Base-by-base conservation (phyloP, 2,888 invertebrate species). In the Frankliniella intonsa region DNA sequence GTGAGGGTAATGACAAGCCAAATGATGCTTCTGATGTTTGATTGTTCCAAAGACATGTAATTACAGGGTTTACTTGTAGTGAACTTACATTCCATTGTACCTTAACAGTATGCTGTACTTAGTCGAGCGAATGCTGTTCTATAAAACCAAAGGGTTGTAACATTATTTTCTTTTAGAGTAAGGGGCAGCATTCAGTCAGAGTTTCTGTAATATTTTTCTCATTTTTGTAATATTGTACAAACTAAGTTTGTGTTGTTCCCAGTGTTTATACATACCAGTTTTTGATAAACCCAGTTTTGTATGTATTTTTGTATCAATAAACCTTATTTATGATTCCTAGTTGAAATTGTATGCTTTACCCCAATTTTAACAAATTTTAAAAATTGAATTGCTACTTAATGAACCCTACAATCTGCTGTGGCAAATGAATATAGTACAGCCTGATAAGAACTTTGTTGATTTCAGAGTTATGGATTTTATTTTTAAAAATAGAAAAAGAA, bases 291-390 rank as follows among this genome's bases (percentile, higher is more conserved):
- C 69, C 12, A 22, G 69, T 76, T 76, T 76, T 76, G 69, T 25
- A 76, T 76, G 69, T 76, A 25, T 76, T 76, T 76, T 76, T 76
- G 69, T 76, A 76, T 8, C 25, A 76, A 76, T 76, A 76, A 76
- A 76, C 69, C 22, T 76, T 22, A 76, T 76, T 76, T 76, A 76
- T 76, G 25, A 76, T 12, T 76, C 17, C 12, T 17, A 62, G 17
- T n/a, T 62, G 38, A 38, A 38, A 38, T 3, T 38, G 38, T 38
- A 2, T 38, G 3, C 38, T 38, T 38, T 38, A 38, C 38, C 38
- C 38, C 3, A n/a, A n/a, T n/a, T n/a, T 5, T 38, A 38, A 38
- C 38, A 38, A 38, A 38, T 38, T 38, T 3, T 3, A 38, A 38
- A 38, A 38, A 38, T 2, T 3, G 5, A 38, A 38, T 3, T 38